Evolutionary conservation across 2,797 vertebrate genomes (phyloP).

Genomic region (Liparis tanakae): DNA sequence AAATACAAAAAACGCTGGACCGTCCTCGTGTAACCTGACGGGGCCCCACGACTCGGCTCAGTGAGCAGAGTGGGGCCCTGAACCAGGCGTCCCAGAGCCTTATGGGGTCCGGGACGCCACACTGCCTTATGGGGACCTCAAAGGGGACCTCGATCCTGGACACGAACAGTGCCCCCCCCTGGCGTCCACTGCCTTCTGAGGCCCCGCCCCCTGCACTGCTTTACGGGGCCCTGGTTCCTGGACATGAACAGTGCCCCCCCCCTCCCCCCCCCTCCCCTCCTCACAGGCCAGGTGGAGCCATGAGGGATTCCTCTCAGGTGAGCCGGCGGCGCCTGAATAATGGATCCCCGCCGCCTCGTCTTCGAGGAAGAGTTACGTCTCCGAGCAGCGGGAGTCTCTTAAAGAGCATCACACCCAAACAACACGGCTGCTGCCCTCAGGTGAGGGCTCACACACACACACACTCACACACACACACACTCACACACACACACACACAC

Average conservation of each 20-base stretch:
- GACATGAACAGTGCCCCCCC: no score
- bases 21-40: constrained; percentile 38
- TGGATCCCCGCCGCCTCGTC: constrained; percentile 46
- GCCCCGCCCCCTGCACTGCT: constrained; percentile 10
- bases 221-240: no score
- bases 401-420: neutral
- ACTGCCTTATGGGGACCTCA: constrained; percentile 12
- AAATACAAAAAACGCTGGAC: constrained; percentile 8
- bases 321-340: constrained; percentile 64
- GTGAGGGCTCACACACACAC: neutral
- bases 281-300: no score
- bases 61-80: neutral
- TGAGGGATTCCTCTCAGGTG: no score
- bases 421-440: neutral
- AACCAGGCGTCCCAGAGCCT: neutral
- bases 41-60: neutral
- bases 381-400: neutral
- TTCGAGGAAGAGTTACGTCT: neutral
- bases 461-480: neutral
- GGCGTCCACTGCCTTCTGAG: constrained; percentile 10
- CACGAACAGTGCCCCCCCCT: neutral
- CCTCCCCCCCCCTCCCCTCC: no score
- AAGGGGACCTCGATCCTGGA: no score
- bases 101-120: neutral
- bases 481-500: neutral